Conservation (phyloP, 2,113 vertebrate species). For the Proteles cristata region DNA sequence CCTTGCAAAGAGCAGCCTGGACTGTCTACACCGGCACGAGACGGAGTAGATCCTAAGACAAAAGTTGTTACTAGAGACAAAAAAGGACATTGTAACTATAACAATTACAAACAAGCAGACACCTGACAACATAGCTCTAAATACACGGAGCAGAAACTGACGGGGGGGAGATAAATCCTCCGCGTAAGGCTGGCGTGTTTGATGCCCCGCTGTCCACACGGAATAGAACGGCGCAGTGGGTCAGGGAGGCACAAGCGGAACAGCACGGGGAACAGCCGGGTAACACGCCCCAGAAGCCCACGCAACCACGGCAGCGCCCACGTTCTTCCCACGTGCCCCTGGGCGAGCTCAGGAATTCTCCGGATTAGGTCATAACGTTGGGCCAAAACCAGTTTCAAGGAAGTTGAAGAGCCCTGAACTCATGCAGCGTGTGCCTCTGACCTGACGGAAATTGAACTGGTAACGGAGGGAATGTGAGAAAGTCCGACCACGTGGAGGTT, state of each 20-base stretch:
- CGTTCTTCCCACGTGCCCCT: background rate
- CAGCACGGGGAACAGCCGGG: background rate
- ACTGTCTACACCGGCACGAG: background rate
- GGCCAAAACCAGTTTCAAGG: background rate
- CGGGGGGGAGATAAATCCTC: background rate
- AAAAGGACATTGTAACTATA: background rate
- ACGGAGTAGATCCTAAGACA: background rate
- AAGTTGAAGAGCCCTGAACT: background rate
- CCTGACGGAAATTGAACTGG: background rate
- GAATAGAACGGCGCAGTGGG: fast-evolving
- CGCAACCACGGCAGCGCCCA: too few species aligned
- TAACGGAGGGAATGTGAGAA: background rate
- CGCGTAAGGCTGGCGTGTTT: too few species aligned
- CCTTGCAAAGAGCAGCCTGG: background rate
- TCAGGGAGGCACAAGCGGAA: background rate
- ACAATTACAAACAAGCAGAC: background rate
- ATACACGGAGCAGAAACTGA: background rate
- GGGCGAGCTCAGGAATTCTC: background rate
- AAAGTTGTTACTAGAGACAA: background rate
- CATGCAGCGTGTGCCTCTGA: background rate
- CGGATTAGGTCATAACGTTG: background rate
- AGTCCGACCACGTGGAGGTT: background rate
- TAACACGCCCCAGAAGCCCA: background rate
- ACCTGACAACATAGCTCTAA: background rate
- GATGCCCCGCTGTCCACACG: fast-evolving